Evolutionary conservation across 2,113 vertebrate species (phyloP).

Genomic region (Suricata suricatta): DNA sequence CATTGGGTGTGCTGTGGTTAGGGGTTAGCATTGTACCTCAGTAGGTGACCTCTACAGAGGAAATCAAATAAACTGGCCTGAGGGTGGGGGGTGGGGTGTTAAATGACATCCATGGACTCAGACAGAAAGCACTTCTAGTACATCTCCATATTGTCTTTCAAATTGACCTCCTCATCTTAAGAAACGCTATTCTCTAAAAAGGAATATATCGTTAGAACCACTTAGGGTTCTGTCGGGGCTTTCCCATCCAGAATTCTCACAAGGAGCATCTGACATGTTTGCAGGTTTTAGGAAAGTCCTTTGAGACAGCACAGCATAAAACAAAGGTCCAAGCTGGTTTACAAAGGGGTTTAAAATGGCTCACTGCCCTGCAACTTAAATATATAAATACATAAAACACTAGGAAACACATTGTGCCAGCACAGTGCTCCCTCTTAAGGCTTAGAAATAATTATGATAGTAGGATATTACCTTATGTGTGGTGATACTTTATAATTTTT

Average conservation of each 20-base stretch:
- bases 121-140: constrained; percentile 83
- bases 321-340: constrained; percentile 63
- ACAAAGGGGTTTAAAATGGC: constrained; percentile 51
- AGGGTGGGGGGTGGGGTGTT: constrained; percentile 69
- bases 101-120: constrained; percentile 82
- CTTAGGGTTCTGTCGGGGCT: constrained; percentile 79
- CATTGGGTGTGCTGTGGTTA: constrained; percentile 79
- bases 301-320: constrained; percentile 67
- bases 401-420: neutral
- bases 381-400: constrained; percentile 5
- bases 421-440: neutral
- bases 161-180: constrained; percentile 79
- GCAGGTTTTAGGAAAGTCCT: constrained; percentile 68
- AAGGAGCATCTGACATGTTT: constrained; percentile 65
- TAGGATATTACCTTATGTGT: neutral
- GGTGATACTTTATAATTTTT: neutral
- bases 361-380: neutral
- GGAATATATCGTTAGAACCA: constrained; percentile 77
- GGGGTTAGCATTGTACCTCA: constrained; percentile 83
- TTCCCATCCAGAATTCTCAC: constrained; percentile 75
- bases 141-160: constrained; percentile 79
- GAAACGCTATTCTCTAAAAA: constrained; percentile 81
- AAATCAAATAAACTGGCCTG: constrained; percentile 84
- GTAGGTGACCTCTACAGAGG: constrained; percentile 81
- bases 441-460: constrained; percentile 43